Conservation (phyloP, 2,888 invertebrate species). For the Xylota segnis region DNA sequence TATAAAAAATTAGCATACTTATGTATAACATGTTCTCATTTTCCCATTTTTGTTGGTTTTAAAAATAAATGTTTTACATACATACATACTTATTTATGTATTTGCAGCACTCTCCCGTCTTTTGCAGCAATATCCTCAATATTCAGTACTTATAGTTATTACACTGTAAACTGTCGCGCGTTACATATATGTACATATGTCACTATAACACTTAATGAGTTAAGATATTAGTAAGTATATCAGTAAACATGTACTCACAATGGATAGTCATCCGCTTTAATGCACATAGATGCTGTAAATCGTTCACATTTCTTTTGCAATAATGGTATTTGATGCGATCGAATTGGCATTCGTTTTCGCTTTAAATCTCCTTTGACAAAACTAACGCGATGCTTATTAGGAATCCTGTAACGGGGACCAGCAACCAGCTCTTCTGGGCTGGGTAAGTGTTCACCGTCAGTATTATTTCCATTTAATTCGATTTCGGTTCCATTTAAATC, state of each 20-base stretch:
- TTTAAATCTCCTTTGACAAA: constrained; percentile 77
- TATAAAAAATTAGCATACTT: no score
- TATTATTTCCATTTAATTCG: constrained; percentile 50
- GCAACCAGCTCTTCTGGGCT: constrained; percentile 82
- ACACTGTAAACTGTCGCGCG: no score
- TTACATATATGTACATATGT: no score
- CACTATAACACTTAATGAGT: no score
- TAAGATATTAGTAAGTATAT: not conserved
- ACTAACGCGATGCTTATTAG: constrained; percentile 78
- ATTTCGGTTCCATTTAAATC: constrained; percentile 82
- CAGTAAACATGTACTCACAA: constrained; percentile 86
- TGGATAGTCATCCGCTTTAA: constrained; percentile 91
- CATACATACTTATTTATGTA: no score
- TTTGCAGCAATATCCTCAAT: no score
- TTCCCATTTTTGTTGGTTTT: no score
- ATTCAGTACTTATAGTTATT: no score
- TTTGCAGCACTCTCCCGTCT: no score
- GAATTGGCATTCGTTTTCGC: constrained; percentile 80
- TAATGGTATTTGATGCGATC: constrained; percentile 77
- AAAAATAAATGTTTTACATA: no score
- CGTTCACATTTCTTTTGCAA: constrained; percentile 86
- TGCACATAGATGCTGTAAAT: constrained; percentile 90
- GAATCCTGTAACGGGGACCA: constrained; percentile 80
- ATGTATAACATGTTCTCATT: no score
- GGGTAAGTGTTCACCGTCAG: constrained; percentile 80